Evolutionary conservation across 92 coral and sea anemone genomes (phyloP).

Genomic region (Porites divaricata): DNA sequence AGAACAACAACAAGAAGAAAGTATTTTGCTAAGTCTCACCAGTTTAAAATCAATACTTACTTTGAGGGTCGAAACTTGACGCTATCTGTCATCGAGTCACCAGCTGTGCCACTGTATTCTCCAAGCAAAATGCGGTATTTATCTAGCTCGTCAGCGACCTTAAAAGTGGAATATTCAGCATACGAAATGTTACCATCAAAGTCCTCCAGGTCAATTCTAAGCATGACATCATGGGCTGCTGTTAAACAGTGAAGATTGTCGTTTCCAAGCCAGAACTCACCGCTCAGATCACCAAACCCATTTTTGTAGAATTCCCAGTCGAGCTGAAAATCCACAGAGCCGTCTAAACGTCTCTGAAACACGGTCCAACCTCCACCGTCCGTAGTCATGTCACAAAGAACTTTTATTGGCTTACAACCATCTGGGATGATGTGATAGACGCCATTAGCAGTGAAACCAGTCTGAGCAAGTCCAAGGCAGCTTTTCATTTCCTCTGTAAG

Average conservation of each 20-base stretch:
- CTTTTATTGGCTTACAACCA: background rate
- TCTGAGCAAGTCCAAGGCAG: background rate
- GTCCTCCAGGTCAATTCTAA: background rate
- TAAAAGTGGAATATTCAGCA: background rate
- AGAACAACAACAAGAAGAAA: too few relatives aligned
- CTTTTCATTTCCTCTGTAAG: background rate
- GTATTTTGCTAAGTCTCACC: too few relatives aligned
- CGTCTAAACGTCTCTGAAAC: background rate
- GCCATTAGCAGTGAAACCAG: background rate
- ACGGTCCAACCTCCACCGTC: background rate
- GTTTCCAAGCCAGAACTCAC: background rate
- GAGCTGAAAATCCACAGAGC: background rate
- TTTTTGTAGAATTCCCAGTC: background rate
- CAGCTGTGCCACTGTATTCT: background rate
- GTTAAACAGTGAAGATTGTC: background rate
- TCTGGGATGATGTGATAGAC: background rate
- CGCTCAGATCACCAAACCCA: background rate
- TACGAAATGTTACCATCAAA: background rate
- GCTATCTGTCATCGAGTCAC: background rate
- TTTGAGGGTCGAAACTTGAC: background rate
- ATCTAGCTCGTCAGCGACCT: background rate
- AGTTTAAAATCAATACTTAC: background rate
- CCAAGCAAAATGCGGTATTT: background rate
- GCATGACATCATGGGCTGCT: background rate
- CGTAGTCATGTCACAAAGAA: background rate